Evolutionary conservation across 2,888 invertebrate genomes (phyloP), one percentile per base, ranked within the genome.

Genomic region (Spodoptera littoralis): DNA sequence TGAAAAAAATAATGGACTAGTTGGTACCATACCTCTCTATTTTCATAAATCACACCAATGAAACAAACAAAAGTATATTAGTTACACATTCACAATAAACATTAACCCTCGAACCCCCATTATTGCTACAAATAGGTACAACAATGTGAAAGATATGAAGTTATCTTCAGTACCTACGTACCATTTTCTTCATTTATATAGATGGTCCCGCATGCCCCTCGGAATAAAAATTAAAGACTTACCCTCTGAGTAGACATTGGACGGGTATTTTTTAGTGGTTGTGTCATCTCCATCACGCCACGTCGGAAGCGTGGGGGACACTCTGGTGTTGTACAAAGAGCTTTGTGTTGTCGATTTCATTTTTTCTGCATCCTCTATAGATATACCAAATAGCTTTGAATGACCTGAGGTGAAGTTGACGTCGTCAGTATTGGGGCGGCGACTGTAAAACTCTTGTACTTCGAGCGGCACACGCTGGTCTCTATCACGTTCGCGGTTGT

Each of bases 271-370:
- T 87, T 90, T 92, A 30, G 93, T 94, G 1, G 93, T 93, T 24
- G 91, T 82, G 65, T 91, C 91, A 66, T 91, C 91, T 50, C 86
- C 80, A 61, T 92, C 92, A 41, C 92, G 90, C 81, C 95, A 95
- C 0, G 93, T 90, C 0, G 96, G 96, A 18, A 96, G 89, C 4
- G 96, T 96, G n/a, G 96, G 96, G 11, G 96, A 96, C 1, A 96
- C 96, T 76, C 95, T 90, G 1, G 95, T 95, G 67, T 93, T 92
- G 73, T 95, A 95, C 2, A 91, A 59, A 18, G 94, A 92, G 62
- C 91, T 93, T 79, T 93, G 95, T 9, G 95, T 95, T 0, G 95
- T 95, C 12, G 95, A 88, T 70, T 87, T 88, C 86, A 92, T 93
- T 60, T 94, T 93, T 70, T 94, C 95, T 61, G 96, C 95, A 65